Base-by-base conservation (phyloP, 2,888 invertebrate genomes). In the Congeria kusceri region DNA sequence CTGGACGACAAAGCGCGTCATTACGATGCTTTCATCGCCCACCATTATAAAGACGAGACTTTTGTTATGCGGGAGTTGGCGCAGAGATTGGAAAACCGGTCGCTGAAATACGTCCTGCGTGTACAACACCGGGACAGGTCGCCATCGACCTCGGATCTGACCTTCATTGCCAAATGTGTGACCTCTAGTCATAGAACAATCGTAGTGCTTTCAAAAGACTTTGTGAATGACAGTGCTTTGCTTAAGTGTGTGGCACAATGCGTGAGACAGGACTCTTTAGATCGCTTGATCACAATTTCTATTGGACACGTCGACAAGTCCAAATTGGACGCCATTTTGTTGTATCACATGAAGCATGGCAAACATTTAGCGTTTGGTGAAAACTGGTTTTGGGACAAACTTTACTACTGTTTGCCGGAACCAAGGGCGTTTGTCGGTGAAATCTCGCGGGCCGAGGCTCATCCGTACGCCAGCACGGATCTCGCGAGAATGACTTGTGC, bases 321-420 rank as follows among this genome's bases (percentile, higher is more conserved):
- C 13, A 77, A 74, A 93, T 94, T 97, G 85, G 97, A 97, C 94
- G 96, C 96, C 1, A 97, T 97, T 92, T 96, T 98, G 91, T 95
- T 97, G 91, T 95, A 97, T 86, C 97, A 97, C 93, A 95, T 98
- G 86, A 97, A 97, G 93, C 97, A 97, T 68, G 96, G 97, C 89
- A 96, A 96, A 73, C 95, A 97, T 64, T 95, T 98, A 80, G 95
- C 96, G 87, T 97, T 97, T 96, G 97, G 96, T 89, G 98, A 98
- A 93, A 96, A 96, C 88, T 95, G 97, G 93, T 98, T 98, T 95
- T 98, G 98, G 98, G 97, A 98, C 93, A 96, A 98, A 89, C 95
- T 98, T 81, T 95, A 96, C 91, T 98, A 97, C 93, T 96, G 96
- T 81, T 94, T 97, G 91, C 97, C 97, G 7, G 85, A 87, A 23